These are phyloP conservation scores for Dinothrombium tinctorium DNA, from an alignment of 1,140 invertebrate species.

Conservation along the genomic window DNA sequence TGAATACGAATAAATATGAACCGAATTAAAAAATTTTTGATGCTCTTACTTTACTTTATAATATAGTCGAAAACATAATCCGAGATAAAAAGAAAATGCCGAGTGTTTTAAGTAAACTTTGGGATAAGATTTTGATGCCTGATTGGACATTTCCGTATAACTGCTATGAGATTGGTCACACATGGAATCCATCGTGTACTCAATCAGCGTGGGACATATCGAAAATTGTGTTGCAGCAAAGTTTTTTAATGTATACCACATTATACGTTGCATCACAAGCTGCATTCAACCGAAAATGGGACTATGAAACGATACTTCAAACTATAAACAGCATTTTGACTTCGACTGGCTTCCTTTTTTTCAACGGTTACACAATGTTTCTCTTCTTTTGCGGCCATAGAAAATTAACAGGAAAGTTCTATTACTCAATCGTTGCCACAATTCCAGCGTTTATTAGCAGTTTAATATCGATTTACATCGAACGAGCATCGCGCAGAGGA, in stretches of 20 bases:
- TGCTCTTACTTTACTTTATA: too few species aligned
- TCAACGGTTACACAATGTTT: background rate
- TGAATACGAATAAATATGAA: too few species aligned
- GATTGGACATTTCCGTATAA: slow-evolving; percentile 23
- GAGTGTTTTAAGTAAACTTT: slow-evolving; percentile 34
- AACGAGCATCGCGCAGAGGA: slow-evolving; percentile 40
- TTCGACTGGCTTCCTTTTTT: background rate
- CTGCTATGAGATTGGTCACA: slow-evolving; percentile 48
- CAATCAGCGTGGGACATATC: background rate
- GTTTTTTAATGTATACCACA: background rate
- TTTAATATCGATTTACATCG: slow-evolving; percentile 24
- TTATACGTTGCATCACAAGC: slow-evolving; percentile 1
- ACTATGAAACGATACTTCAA: background rate
- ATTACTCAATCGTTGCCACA: slow-evolving; percentile 1
- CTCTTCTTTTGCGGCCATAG: background rate
- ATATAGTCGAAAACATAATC: too few species aligned
- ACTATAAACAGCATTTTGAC: background rate
- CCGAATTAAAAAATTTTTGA: too few species aligned
- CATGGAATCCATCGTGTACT: slow-evolving; percentile 29
- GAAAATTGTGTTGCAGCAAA: background rate
- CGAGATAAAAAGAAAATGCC: too few species aligned
- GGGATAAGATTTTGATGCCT: slow-evolving; percentile 4
- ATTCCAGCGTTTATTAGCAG: background rate
- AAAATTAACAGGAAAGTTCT: slow-evolving; percentile 1
- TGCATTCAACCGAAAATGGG: background rate